Evolutionary conservation across 2,888 invertebrate species (phyloP).

Genomic region (Leptinotarsa peninsularis): DNA sequence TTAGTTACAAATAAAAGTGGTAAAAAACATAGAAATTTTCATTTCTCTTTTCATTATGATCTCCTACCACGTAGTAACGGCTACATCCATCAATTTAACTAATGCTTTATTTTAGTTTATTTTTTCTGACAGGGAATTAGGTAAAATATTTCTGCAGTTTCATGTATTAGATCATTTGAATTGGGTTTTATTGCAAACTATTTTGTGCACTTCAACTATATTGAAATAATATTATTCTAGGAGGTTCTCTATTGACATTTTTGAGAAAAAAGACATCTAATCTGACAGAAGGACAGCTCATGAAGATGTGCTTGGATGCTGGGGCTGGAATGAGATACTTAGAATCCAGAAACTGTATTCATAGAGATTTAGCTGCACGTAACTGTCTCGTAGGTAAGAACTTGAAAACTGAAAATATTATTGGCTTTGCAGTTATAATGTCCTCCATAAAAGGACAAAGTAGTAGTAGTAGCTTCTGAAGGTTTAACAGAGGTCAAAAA

Average conservation of each 20-base stretch:
- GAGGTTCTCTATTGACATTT: conserved; percentile 91
- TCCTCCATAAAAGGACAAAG: not conserved
- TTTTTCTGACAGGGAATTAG: no score
- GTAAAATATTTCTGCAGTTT: no score
- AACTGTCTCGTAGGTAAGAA: conserved; percentile 86
- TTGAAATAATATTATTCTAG: conserved; percentile 64
- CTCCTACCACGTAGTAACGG: no score
- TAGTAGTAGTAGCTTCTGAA: no score
- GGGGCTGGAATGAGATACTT: conserved; percentile 96
- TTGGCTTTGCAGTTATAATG: not conserved
- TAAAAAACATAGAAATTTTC: no score
- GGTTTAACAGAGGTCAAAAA: no score
- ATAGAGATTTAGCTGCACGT: conserved; percentile 93
- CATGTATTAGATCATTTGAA: no score
- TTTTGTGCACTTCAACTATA: not conserved
- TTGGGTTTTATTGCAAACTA: no score
- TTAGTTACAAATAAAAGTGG: no score
- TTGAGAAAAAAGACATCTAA: conserved; percentile 81
- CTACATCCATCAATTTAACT: no score
- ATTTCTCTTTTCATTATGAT: no score
- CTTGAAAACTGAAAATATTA: not conserved
- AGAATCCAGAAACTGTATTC: conserved; percentile 95
- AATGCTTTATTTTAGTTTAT: no score
- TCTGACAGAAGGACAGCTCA: conserved; percentile 73
- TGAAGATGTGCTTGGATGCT: conserved; percentile 94